phyloP scores from a whole-genome alignment of 2,888 invertebrate genomes.

The Sinhomidia bicolor region DNA sequence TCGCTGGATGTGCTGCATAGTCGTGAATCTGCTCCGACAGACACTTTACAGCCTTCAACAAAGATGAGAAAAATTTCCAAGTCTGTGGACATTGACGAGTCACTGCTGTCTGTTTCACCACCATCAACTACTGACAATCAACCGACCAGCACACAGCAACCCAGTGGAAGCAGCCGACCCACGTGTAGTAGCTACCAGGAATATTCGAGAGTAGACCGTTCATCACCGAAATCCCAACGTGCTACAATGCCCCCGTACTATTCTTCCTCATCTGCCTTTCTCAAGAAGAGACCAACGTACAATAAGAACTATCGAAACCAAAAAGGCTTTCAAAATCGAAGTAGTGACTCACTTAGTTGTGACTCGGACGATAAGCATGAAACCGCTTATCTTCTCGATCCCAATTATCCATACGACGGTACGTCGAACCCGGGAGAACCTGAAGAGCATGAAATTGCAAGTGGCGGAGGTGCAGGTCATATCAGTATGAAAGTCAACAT shows the following conservation, averaged over 20 bases:
- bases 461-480: too few relatives aligned
- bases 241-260: slow-evolving; percentile 13
- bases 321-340: slow-evolving; percentile 61
- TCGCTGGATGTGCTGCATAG: slow-evolving; percentile 86
- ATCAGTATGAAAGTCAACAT: slow-evolving; percentile 70
- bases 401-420: slow-evolving; percentile 40
- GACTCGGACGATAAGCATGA: slow-evolving; percentile 75
- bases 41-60: slow-evolving; percentile 39
- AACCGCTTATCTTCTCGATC: slow-evolving; percentile 70
- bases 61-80: slow-evolving; percentile 77
- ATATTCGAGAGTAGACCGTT: not conserved
- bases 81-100: slow-evolving; percentile 78
- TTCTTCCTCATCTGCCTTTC: slow-evolving; percentile 25
- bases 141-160: not conserved
- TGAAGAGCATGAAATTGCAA: slow-evolving; percentile 45
- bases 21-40: slow-evolving; percentile 80
- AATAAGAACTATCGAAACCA: slow-evolving; percentile 72
- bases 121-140: not conserved
- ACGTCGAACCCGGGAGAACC: slow-evolving; percentile 46
- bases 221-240: slow-evolving; percentile 32
- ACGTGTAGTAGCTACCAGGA: not conserved
- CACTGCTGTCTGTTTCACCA: not conserved
- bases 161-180: not conserved
- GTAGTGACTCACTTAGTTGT: slow-evolving; percentile 65
- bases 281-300: slow-evolving; percentile 72